Percentiles rank a stretch among this genome's conserved stretches.
phyloP scores from a whole-genome alignment of 2,113 vertebrate genomes.

The Silurus meridionalis region DNA sequence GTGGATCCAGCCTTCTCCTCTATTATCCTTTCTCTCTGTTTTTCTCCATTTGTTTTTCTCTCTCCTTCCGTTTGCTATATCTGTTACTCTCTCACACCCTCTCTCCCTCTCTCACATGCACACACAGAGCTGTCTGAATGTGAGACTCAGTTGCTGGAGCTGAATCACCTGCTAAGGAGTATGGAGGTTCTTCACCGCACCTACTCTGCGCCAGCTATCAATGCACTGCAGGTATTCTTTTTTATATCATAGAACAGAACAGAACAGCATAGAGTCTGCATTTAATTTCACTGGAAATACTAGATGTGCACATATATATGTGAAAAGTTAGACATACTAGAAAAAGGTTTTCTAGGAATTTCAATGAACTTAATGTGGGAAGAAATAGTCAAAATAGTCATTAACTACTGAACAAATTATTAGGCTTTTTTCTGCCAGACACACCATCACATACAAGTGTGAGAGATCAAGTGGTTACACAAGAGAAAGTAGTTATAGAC shows the following conservation, averaged over 20 bases:
- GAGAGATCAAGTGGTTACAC: not conserved
- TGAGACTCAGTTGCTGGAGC: constrained; percentile 86
- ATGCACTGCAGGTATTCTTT: constrained; percentile 84
- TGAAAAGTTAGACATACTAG: not conserved
- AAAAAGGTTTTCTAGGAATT: not conserved
- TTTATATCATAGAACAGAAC: not conserved
- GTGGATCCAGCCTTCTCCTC: not conserved
- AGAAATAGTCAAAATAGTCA: not conserved
- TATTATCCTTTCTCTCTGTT: not conserved
- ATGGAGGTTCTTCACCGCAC: constrained; percentile 98
- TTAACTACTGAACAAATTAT: not conserved
- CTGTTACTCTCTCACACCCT: not conserved
- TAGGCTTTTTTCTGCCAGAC: not conserved
- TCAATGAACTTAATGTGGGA: not conserved
- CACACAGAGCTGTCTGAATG: constrained; percentile 85
- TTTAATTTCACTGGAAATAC: not conserved
- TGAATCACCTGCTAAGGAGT: constrained; percentile 89
- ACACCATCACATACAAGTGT: not conserved
- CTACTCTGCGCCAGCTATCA: constrained; percentile 92
- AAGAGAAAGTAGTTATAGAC: not conserved
- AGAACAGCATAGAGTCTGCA: not conserved
- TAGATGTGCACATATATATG: not conserved
- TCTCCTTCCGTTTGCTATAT: not conserved
- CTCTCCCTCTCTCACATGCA: not conserved
- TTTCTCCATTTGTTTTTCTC: not conserved